Percentiles rank a stretch among this genome's conserved stretches.
phyloP scores from a whole-genome alignment of 2,888 invertebrate species.

The Ornithoptera alexandrae region DNA sequence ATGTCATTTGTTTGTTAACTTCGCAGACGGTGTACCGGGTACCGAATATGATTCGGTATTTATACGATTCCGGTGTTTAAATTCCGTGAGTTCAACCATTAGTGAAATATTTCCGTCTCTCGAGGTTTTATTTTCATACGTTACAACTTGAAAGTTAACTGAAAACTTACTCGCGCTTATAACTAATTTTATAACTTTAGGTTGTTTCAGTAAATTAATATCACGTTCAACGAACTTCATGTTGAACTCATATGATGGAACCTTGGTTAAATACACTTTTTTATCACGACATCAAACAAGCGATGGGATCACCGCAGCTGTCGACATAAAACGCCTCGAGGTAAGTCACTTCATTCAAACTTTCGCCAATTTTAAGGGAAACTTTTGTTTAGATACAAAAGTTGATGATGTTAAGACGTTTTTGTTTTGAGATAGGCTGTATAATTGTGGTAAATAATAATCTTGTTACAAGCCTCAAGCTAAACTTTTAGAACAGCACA shows the following conservation, averaged over 20 bases:
- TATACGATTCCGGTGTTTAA: constrained; percentile 27
- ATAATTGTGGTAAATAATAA: constrained; percentile 59
- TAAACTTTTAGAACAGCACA: constrained; percentile 23
- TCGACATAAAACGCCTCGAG: constrained; percentile 64
- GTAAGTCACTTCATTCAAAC: constrained; percentile 75
- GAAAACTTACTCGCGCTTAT: neutral
- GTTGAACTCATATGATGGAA: constrained; percentile 47
- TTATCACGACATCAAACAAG: constrained; percentile 64
- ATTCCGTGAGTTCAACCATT: neutral
- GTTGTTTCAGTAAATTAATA: constrained; percentile 2
- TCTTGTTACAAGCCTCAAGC: constrained; percentile 42
- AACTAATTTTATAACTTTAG: neutral
- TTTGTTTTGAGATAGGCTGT: constrained; percentile 56
- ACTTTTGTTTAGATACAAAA: constrained; percentile 67
- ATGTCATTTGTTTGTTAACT: constrained; percentile 71
- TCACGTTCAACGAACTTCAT: constrained; percentile 45
- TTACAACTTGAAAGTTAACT: neutral
- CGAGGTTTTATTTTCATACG: neutral
- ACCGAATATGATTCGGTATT: constrained; percentile 40
- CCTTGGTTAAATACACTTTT: constrained; percentile 65
- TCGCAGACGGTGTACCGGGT: constrained; percentile 48
- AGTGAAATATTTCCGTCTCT: neutral
- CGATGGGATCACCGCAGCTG: constrained; percentile 75
- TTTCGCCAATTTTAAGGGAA: constrained; percentile 70
- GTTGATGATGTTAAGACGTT: constrained; percentile 59